Base-by-base conservation (phyloP, 2,797 vertebrate species). In the Melanotaenia parkinsoni region DNA sequence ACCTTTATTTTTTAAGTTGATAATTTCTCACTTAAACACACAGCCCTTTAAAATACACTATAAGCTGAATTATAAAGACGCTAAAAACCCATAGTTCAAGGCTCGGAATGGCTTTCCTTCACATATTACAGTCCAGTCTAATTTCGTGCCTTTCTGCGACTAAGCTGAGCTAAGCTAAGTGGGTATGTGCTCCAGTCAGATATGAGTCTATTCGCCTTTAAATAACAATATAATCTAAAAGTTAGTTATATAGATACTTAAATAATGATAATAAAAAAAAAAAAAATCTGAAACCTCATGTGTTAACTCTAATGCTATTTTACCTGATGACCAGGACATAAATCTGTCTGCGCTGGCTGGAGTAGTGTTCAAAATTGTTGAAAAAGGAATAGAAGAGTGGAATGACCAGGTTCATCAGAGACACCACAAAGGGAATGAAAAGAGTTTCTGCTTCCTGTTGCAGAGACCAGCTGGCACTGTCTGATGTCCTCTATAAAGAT, bases 351-450 rank as follows among this genome's bases (percentile, higher is more conserved):
- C 94, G 92, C 0, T 97, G 96, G 82, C 76, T 93, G 84, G 95
- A 94, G 68, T 96, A 97, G 47, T 40, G 93, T 87, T 99, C 98
- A 81, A 97, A 89, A 60, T 93, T 93, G 84, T 94, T 91, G 80
- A 99, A 95, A 81, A 96, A 86, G 0, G 97, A 96, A 86, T 94
- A 98, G 80, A 97, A 84, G 28, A 97, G 95, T 0, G 98, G 97
- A 50, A 98, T 65, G 0, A 90, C 82, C 60, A 97, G 86, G 58
- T 98, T 99, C 82, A 99, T 94, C 30, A 98, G 92, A 57, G 96
- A 96, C 38, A 95, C 93, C 0, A 96, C 69, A 0, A 98, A 85
- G 20, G 98, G 97, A 50, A 98, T 91, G 6, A 98, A 85, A 58
- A 99, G 92, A 24, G 94, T 97, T 0, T 95, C 85, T 4, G 95